Evolutionary conservation across 2,888 invertebrate genomes (phyloP), one percentile per base, ranked within the genome.

Genomic region (Pilophorus perplexus): DNA sequence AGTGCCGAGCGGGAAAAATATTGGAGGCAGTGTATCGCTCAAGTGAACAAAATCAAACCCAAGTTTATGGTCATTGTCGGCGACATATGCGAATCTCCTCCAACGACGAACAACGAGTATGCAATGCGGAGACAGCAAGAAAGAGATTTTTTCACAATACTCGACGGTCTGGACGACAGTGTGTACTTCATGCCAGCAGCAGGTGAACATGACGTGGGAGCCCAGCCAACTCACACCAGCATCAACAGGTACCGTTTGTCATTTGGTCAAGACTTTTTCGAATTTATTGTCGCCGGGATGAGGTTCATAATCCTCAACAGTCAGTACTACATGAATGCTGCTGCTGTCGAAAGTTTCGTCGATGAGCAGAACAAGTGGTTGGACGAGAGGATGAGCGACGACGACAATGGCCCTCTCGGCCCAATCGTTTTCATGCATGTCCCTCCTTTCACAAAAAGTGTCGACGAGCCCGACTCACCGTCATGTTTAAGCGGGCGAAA

Each of bases 211-310:
- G 52, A 52, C 28, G 25, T 52, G 52, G 52, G 52, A 3, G 52
- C 25, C 2, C 25, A 28, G 8, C 52, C 52, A 5, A 52, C 27
- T 1, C 52, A 52, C 27, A 16, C 27, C 4, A 16, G 28, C 1
- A 33, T 52, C 28, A 52, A 52, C 52, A 52, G 52, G 52, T 52
- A 52, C 18, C 12, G 52, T 2, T 25, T 52, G 14, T 52, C 52
- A 10, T 52, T 28, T 33, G 52, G 52, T 3, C 52, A 52, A 52
- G 52, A 52, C 14, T 52, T 28, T n/a, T 52, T n/a, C 14, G 33
- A 52, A n/a, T 52, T 52, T 10, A 12, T 27, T 5, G 52, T 52
- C 2, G 27, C 52, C 6, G 52, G 52, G 2, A 28, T 33, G 28
- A n/a, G 33, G 2, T 52, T 28, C 18, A 18, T 52, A 5, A 28